These are phyloP conservation scores for Chondrosia reniformis DNA, from an alignment of 37 sponge, comb jelly and placozoan species.

Conservation along the genomic window DNA sequence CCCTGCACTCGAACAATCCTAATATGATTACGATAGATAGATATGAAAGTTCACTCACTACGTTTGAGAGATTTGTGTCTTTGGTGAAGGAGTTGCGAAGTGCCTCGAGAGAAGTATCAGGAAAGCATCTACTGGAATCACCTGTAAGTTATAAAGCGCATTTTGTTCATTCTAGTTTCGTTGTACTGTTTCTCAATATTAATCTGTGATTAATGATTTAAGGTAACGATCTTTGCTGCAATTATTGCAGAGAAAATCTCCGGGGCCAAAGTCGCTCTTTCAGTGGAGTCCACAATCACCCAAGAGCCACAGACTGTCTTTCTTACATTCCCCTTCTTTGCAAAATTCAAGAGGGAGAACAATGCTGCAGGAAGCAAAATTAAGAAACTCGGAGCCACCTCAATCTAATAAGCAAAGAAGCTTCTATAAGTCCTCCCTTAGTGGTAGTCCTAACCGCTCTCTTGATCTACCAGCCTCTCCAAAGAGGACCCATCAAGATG, in stretches of 20 bases:
- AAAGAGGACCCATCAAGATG: background rate
- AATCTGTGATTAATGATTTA: no score
- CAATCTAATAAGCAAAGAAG: background rate
- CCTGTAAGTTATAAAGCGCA: no score
- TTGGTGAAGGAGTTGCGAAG: background rate
- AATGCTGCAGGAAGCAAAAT: background rate
- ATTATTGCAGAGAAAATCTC: no score
- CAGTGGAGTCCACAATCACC: no score
- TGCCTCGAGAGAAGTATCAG: background rate
- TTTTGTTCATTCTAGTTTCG: no score
- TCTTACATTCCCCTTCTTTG: background rate
- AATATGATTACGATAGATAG: background rate
- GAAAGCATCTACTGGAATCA: background rate
- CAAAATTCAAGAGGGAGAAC: background rate
- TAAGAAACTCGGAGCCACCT: background rate
- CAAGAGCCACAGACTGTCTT: no score
- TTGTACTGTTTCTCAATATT: no score
- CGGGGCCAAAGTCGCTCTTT: no score
- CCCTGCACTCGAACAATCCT: background rate
- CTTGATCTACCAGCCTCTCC: background rate
- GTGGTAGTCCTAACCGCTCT: background rate
- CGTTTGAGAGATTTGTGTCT: conserved; percentile 12
- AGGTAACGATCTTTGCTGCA: no score
- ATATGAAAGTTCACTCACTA: background rate
- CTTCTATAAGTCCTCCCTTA: background rate